phyloP scores from a whole-genome alignment of 2,797 vertebrate species.

The Agapornis canus region DNA sequence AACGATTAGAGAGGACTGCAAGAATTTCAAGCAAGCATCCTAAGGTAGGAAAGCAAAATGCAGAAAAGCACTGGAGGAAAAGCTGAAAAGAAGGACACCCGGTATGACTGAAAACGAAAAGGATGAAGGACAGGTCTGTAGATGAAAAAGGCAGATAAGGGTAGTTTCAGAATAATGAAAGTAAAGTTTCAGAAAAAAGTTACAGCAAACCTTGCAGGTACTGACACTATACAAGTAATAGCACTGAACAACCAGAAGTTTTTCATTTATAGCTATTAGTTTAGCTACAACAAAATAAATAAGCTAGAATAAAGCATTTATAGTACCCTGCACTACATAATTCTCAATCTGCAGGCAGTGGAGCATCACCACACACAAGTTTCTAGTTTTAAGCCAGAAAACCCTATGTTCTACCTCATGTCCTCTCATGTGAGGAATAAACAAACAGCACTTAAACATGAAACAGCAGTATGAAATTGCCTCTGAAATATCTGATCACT shows the following conservation, averaged over 20 bases:
- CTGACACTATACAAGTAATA: not conserved
- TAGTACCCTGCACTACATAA: not conserved
- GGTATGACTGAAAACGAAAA: not conserved
- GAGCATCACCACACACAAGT: accelerated
- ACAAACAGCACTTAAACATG: not conserved
- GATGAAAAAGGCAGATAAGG: not conserved
- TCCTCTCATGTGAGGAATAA: not conserved
- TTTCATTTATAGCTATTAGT: not conserved
- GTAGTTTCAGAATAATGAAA: not conserved
- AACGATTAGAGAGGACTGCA: not conserved
- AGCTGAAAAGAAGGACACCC: not conserved
- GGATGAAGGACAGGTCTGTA: not conserved
- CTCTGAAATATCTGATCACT: not conserved
- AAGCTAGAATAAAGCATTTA: not conserved
- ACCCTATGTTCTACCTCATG: not conserved
- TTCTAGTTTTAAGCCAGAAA: not conserved
- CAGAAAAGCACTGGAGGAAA: not conserved
- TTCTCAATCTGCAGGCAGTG: not conserved
- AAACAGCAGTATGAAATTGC: not conserved
- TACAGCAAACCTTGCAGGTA: not conserved
- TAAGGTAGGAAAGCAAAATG: not conserved
- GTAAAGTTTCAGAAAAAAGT: not conserved
- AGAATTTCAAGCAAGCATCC: not conserved
- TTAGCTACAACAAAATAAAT: not conserved
- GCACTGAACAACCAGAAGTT: not conserved